A percentile compares a stretch with the other conserved stretches of the same genome.
Conservation (phyloP, 2,113 vertebrate genomes). For the Atlantisia rogersi region DNA sequence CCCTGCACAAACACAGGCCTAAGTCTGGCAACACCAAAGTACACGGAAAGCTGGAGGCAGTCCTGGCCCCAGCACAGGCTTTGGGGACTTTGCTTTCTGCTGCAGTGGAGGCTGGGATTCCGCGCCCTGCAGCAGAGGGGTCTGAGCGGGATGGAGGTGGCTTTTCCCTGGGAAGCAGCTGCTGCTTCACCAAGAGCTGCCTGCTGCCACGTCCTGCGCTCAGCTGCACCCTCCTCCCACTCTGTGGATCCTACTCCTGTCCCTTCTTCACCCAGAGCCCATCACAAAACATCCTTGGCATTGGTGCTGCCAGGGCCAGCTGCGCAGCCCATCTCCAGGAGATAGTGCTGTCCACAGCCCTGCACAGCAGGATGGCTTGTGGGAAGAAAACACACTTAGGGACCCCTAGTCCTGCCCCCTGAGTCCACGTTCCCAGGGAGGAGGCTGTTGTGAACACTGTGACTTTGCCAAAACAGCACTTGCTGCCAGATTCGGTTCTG, state of each 20-base stretch:
- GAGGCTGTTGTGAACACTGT: not conserved
- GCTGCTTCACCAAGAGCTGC: not conserved
- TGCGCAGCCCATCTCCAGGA: not conserved
- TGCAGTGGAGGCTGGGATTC: accelerated
- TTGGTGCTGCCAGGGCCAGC: accelerated
- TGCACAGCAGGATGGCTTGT: not conserved
- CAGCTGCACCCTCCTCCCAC: not conserved
- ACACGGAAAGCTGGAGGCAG: not conserved
- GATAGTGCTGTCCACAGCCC: accelerated
- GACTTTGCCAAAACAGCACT: not conserved
- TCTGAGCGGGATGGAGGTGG: not conserved
- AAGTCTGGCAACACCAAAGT: constrained; percentile 22
- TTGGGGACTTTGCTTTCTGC: constrained; percentile 25
- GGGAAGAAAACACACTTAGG: not conserved
- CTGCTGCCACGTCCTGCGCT: not conserved
- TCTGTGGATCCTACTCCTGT: not conserved
- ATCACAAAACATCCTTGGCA: accelerated
- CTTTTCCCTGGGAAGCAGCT: not conserved
- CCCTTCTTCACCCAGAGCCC: not conserved
- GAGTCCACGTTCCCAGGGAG: accelerated
- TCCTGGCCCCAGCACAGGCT: not conserved
- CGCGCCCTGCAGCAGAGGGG: not conserved
- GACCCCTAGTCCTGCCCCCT: not conserved
- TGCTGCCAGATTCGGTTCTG: not conserved
- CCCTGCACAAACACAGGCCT: constrained; percentile 19